A percentile compares a stretch with the other conserved stretches of the same genome.
Evolutionary conservation across 2,113 vertebrate genomes (phyloP).

Genomic region (Haemorhous mexicanus): DNA sequence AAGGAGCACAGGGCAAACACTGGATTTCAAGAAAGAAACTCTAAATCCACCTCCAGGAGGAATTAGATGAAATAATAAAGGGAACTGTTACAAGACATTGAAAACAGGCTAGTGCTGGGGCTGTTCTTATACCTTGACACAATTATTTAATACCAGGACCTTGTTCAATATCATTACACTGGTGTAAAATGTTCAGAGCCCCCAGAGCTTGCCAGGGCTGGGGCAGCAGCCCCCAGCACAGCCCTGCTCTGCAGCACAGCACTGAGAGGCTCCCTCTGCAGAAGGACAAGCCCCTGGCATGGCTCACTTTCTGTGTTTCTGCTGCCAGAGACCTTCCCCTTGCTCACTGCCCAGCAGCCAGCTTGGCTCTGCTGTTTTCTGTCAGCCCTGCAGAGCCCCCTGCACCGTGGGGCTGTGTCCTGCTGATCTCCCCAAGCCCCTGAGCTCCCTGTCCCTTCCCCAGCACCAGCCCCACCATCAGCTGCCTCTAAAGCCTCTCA

Average conservation of each 20-base stretch:
- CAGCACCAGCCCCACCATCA: background rate
- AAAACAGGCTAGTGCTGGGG: background rate
- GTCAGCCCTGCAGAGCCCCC: background rate
- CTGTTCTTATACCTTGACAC: background rate
- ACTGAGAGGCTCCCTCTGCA: background rate
- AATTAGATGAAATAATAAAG: background rate
- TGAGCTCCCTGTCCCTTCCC: background rate
- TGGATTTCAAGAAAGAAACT: background rate
- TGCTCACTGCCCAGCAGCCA: background rate
- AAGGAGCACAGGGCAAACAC: background rate
- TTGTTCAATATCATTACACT: background rate
- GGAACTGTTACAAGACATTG: background rate
- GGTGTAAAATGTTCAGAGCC: background rate
- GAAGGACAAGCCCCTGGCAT: fast-evolving
- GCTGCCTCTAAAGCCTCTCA: background rate
- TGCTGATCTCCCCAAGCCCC: background rate
- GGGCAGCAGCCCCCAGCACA: background rate
- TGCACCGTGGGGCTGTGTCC: fast-evolving
- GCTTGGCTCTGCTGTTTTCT: background rate
- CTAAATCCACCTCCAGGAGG: background rate
- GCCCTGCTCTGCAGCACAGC: background rate
- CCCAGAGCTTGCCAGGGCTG: background rate
- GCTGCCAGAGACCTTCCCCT: background rate
- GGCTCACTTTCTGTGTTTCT: background rate
- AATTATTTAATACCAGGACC: background rate